Percentiles rank a stretch among this genome's conserved stretches.
Conservation (phyloP, 1,140 invertebrate genomes). For the Tyrophagus putrescentiae region DNA sequence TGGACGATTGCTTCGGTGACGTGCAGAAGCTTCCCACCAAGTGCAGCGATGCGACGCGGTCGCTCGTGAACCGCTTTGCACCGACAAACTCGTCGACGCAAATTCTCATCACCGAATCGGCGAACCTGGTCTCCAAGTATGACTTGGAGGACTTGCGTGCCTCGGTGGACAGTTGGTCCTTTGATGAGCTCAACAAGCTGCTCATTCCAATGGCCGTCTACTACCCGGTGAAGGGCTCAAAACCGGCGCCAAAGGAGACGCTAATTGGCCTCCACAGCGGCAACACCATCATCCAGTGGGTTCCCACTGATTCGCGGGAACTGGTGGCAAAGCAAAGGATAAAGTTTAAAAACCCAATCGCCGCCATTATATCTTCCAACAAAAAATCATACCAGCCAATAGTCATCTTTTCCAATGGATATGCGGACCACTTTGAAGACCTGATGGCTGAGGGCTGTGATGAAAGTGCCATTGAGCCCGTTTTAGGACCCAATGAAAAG, state of each 20-base stretch:
- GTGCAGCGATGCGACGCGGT: background rate
- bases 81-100: background rate
- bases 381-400: background rate
- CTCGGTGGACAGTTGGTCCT: conserved; percentile 14
- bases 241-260: background rate
- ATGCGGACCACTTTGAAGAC: background rate
- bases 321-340: background rate
- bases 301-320: background rate
- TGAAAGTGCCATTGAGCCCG: background rate
- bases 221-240: background rate
- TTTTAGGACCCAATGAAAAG: background rate
- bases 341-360: background rate
- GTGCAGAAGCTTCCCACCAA: background rate
- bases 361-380: background rate
- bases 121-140: conserved; percentile 6
- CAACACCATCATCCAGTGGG: conserved; percentile 3
- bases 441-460: background rate
- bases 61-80: background rate
- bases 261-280: background rate
- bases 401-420: conserved; percentile 2
- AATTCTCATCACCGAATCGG: background rate
- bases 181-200: conserved; percentile 8
- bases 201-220: background rate
- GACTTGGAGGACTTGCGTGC: background rate
- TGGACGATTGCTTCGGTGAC: conserved; percentile 20